Percentiles rank a stretch among this genome's conserved stretches.
Conservation (phyloP, 2,888 invertebrate species). For the Diarsia mendica region DNA sequence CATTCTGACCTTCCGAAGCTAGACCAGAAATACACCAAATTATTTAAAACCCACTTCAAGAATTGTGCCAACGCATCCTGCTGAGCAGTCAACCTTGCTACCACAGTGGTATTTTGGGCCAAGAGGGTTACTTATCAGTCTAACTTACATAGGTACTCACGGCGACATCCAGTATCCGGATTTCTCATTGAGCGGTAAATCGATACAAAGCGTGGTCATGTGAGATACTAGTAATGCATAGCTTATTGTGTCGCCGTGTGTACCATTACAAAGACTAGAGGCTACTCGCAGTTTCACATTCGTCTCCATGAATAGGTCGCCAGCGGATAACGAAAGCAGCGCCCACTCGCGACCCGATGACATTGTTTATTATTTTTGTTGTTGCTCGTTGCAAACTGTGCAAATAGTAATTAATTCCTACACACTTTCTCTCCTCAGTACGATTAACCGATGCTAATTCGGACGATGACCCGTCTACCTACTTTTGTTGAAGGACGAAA, state of each 20-base stretch:
- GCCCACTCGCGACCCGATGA: conserved; percentile 82
- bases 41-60: neutral
- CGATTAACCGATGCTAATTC: conserved; percentile 74
- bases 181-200: no score
- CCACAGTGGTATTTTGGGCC: neutral
- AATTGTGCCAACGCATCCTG: neutral
- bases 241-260: no score
- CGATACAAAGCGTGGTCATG: no score
- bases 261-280: conserved; percentile 15
- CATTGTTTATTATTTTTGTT: conserved; percentile 84
- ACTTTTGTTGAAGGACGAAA: conserved; percentile 76
- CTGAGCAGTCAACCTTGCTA: neutral
- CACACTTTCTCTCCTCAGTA: conserved; percentile 81
- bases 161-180: no score
- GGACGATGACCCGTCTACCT: conserved; percentile 81
- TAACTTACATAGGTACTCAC: no score
- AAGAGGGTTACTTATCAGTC: neutral
- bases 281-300: conserved; percentile 16
- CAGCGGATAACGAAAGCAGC: conserved; percentile 64
- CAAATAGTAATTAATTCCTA: conserved; percentile 85
- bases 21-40: neutral
- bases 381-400: conserved; percentile 75
- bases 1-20: neutral
- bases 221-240: no score
- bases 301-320: conserved; percentile 43